Evolutionary conservation across 2,888 invertebrate genomes (phyloP), one percentile per base, ranked within the genome.

Genomic region (Ariolimax columbianus): DNA sequence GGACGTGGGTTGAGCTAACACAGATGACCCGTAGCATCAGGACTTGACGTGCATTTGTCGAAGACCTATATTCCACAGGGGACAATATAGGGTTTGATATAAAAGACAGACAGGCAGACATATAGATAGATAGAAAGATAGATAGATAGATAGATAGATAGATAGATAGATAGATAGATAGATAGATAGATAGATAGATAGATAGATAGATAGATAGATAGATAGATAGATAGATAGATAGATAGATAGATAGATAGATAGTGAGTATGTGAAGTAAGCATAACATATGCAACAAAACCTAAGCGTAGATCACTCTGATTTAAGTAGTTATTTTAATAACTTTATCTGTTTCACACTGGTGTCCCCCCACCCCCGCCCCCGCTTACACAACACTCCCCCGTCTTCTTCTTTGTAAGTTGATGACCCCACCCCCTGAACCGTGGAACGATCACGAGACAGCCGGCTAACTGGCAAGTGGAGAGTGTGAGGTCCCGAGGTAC

Each of bases 401-500:
- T 19, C 55, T 23, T 55, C 55, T 55, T 63, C 26, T n/a, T n/a
- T n/a, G 1, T 63, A 26, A 63, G 4, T n/a, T 14, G n/a, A 70
- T 19, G 19, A 19, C 51, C 75, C 47, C 19, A 14, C 36, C 1
- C 51, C 30, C 47, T 38, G 40, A 47, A 51, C 33, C 51, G 51
- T 3, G n/a, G 51, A 47, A 51, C 7, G 51, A 75, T 33, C 51
- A 36, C 51, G 33, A 30, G 51, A 75, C 33, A 17, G 75, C 75
- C 14, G 51, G 75, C 75, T 19, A 75, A 33, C 75, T 75, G 51
- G 51, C 23, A 51, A 51, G 33, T 75, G 33, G 33, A 30, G 47
- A 51, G 75, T 51, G 75, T 26, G 75, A 51, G 75, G 75, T 75
- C 75, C 51, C 23, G 75, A 51, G 33, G 75, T 75, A 36, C 75